Base-by-base conservation (phyloP, 2,888 invertebrate species). In the Alviniconcha strummeri region DNA sequence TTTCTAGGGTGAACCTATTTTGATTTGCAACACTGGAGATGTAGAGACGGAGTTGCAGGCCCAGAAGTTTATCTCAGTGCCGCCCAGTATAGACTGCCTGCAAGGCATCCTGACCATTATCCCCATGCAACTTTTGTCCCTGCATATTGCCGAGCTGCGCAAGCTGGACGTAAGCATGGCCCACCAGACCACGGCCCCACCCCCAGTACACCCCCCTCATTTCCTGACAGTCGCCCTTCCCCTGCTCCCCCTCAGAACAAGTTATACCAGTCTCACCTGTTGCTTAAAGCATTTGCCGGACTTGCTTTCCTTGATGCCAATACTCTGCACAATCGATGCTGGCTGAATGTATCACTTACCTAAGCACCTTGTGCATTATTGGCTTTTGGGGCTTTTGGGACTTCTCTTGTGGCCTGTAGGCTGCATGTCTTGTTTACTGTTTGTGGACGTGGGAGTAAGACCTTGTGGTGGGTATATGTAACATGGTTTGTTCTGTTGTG, bases 21-120 rank as follows among this genome's bases (percentile, higher is more conserved):
- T 99, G 64, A 96, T 99, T 85, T 98, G 98, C 93, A 98, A 99
- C 93, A 96, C 97, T 92, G 97, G 96, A 19, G 99, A 99, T 93
- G 95, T 94, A 15, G 98, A 98, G 93, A 98, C 98, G 0, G 96
- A 96, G 93, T 94, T 95, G 2, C 96, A 96, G 90, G 96, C 97
- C 0, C 96, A 96, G 77, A 96, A 96, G 88, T 95, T 95, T 86
- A 95, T 99, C 79, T 97, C 98, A 94, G 96, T 99, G 84, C 99
- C 99, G 54, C 97, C 96, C 94, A 98, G 98, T 1, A 99, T 99
- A n/a, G 99, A 99, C 93, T 99, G 99, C 93, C 96, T 99, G 55
- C 95, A 94, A 94, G 99, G 98, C 86, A 96, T 99, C 90, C 95
- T 99, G 52, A 98, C 99, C 0, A 99, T 99, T 84, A 99, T 99